Conservation (phyloP, 2,113 vertebrate species). For the Thamnophis sirtalis region DNA sequence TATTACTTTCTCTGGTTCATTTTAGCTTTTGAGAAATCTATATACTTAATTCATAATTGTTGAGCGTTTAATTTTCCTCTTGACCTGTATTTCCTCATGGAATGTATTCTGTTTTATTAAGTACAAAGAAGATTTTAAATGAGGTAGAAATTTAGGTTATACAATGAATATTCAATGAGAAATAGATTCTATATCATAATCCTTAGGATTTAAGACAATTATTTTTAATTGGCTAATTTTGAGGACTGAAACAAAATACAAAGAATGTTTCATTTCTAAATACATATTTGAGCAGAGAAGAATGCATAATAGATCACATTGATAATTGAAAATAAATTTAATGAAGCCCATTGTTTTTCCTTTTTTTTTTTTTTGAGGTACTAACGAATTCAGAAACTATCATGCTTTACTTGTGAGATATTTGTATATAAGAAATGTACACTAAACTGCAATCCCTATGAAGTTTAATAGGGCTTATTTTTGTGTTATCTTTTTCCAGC, state of each 20-base stretch:
- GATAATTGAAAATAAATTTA: slow-evolving; percentile 8
- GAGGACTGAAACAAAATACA: not conserved
- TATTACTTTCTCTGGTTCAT: not conserved
- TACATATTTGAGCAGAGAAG: slow-evolving; percentile 11
- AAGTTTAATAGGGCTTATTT: not conserved
- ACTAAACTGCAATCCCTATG: not conserved
- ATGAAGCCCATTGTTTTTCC: slow-evolving; percentile 29
- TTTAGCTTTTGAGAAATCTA: not conserved
- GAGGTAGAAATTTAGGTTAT: not conserved
- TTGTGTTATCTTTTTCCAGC: not conserved
- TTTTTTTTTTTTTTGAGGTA: slow-evolving; percentile 33
- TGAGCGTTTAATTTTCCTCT: not conserved
- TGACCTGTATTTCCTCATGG: not conserved
- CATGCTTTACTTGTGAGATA: slow-evolving; percentile 52
- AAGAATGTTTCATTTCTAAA: slow-evolving; percentile 32
- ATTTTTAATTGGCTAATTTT: not conserved
- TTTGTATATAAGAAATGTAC: slow-evolving; percentile 7
- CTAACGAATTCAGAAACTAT: not conserved
- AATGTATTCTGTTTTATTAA: not conserved
- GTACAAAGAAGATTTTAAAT: not conserved
- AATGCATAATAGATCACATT: not conserved
- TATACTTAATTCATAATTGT: rapidly evolving
- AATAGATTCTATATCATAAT: not conserved
- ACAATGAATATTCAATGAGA: not conserved
- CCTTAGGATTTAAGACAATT: not conserved